These are phyloP conservation scores for Eubucco bourcierii DNA, from an alignment of 2,113 vertebrate genomes.

Conservation along the genomic window DNA sequence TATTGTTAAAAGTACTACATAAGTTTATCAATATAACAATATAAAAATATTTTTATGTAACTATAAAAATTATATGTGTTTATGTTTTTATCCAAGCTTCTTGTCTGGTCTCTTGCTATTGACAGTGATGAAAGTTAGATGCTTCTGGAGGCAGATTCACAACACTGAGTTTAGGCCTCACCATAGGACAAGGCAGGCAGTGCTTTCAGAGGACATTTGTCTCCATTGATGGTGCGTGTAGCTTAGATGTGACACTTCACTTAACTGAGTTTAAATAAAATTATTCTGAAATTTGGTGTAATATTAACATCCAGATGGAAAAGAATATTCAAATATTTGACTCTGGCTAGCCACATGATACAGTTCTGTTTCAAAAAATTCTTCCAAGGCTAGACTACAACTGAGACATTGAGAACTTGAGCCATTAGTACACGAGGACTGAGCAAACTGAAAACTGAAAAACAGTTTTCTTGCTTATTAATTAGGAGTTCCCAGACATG, in stretches of 20 bases:
- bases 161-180: neutral
- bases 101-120: neutral
- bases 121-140: neutral
- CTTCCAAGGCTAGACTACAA: neutral
- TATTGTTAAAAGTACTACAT: neutral
- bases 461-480: neutral
- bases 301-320: neutral
- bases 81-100: neutral
- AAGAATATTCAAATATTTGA: neutral
- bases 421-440: neutral
- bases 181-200: rapidly evolving
- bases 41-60: neutral
- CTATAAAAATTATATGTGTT: rapidly evolving
- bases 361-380: neutral
- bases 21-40: neutral
- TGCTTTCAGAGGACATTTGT: rapidly evolving
- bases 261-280: neutral
- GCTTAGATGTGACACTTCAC: neutral
- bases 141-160: neutral
- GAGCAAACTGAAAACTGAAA: neutral
- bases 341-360: neutral
- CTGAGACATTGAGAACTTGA: neutral
- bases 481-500: neutral
- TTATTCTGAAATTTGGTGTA: neutral
- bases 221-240: rapidly evolving